Conservation (phyloP, 2,888 invertebrate species). For the Willowsia nigromaculata region DNA sequence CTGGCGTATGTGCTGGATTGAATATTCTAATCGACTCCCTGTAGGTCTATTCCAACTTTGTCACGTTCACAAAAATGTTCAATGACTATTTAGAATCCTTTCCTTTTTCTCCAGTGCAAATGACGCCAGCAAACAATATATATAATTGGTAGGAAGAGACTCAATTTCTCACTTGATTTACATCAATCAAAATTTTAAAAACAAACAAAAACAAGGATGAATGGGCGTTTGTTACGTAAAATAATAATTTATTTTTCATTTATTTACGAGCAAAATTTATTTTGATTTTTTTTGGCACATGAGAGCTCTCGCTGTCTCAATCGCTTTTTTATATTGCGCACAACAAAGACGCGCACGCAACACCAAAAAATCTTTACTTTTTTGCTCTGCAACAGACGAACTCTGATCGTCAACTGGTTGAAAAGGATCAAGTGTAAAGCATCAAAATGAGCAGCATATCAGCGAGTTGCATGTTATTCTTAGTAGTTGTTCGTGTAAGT, state of each 20-base stretch:
- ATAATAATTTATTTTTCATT: background rate
- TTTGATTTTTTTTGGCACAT: constrained; percentile 23
- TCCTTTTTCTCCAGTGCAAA: background rate
- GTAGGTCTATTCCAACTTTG: background rate
- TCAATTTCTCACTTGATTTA: background rate
- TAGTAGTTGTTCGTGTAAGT: background rate
- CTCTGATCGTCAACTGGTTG: constrained; percentile 66
- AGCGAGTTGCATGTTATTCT: too few species aligned
- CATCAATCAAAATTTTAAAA: background rate
- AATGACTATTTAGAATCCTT: background rate
- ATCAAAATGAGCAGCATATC: constrained; percentile 34
- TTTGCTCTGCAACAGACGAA: constrained; percentile 50
- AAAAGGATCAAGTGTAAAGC: constrained; percentile 51
- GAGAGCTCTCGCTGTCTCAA: background rate
- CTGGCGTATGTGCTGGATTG: background rate
- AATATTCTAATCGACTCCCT: background rate
- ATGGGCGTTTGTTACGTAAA: background rate
- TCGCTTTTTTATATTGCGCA: background rate
- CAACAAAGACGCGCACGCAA: background rate
- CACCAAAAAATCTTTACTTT: background rate
- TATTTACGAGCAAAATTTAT: background rate
- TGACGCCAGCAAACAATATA: too few species aligned
- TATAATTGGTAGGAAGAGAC: background rate
- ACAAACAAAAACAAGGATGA: constrained; percentile 16
- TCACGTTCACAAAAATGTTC: background rate